These are phyloP conservation scores for Catotricha subobsoleta DNA, from an alignment of 2,888 invertebrate species.

Conservation along the genomic window DNA sequence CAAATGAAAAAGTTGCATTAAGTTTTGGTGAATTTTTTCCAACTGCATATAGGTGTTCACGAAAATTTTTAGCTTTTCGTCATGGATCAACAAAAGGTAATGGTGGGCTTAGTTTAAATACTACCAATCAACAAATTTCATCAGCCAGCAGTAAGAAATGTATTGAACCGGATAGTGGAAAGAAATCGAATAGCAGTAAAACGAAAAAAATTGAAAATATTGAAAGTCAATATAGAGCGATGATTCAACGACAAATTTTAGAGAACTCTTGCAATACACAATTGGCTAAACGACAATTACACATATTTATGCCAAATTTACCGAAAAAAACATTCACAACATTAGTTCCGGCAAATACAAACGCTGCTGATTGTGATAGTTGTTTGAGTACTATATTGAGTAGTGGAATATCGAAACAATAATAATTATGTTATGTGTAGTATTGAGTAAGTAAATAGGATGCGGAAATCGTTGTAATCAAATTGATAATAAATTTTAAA, in stretches of 20 bases:
- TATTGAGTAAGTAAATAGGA: no score
- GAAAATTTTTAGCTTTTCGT: constrained; percentile 7
- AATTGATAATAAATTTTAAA: no score
- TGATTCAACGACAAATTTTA: constrained; percentile 27
- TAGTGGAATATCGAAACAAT: no score
- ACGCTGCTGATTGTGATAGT: constrained; percentile 6
- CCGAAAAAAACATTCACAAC: constrained; percentile 25
- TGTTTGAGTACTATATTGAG: constrained; percentile 9
- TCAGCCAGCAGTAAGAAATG: no score
- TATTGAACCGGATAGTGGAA: no score
- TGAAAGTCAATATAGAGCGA: constrained; percentile 25
- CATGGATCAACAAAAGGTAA: neutral
- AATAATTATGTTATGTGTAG: no score
- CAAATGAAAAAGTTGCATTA: neutral
- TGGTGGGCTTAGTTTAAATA: neutral
- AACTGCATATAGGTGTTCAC: constrained; percentile 6
- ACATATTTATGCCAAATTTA: constrained; percentile 54
- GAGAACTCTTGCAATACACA: constrained; percentile 27
- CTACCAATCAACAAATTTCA: no score
- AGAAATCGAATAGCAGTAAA: neutral
- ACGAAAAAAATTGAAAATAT: constrained; percentile 10
- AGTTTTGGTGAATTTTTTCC: constrained; percentile 8
- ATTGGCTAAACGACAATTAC: constrained; percentile 42
- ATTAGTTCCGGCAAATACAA: neutral
- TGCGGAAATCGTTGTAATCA: no score